Conservation (phyloP, 2,797 vertebrate genomes). For the Periophthalmus magnuspinnatus region DNA sequence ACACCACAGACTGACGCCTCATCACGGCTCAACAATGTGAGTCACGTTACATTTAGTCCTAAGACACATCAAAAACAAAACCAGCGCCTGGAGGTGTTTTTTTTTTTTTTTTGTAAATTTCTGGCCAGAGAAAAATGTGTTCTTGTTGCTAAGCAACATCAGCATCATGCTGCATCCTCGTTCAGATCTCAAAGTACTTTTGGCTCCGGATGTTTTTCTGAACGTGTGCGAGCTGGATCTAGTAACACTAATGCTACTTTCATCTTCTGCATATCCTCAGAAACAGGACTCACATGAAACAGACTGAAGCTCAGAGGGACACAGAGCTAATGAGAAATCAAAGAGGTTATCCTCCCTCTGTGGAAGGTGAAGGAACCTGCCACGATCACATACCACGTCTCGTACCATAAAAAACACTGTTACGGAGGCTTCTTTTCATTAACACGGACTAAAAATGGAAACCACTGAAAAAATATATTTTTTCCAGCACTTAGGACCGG, state of each 20-base stretch:
- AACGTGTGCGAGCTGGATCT: constrained; percentile 22
- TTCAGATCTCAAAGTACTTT: constrained; percentile 32
- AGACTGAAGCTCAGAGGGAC: not conserved
- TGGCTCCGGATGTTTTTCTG: constrained; percentile 18
- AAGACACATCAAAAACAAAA: not conserved
- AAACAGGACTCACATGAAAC: constrained; percentile 13
- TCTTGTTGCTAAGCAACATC: constrained; percentile 47
- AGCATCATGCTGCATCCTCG: constrained; percentile 34
- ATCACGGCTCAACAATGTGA: not conserved
- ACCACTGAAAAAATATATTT: not conserved
- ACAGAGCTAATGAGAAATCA: constrained; percentile 8
- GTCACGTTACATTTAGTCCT: not conserved
- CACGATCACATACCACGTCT: not conserved
- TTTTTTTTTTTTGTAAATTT: constrained; percentile 34
- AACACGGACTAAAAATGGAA: too few species aligned
- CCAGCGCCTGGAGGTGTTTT: not conserved
- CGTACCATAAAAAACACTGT: not conserved
- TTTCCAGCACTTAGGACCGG: not conserved
- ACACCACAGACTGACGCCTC: not conserved
- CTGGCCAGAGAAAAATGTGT: constrained; percentile 25
- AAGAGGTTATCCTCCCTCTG: constrained; percentile 1
- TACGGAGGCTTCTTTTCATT: not conserved
- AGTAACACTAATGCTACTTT: constrained; percentile 14
- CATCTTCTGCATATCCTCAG: not conserved
- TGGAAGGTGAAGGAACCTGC: not conserved